Percentiles rank a stretch among this genome's conserved stretches.
These are phyloP conservation scores for Xanthorhoe spadicearia DNA, from an alignment of 2,888 invertebrate genomes.

Conservation along the genomic window DNA sequence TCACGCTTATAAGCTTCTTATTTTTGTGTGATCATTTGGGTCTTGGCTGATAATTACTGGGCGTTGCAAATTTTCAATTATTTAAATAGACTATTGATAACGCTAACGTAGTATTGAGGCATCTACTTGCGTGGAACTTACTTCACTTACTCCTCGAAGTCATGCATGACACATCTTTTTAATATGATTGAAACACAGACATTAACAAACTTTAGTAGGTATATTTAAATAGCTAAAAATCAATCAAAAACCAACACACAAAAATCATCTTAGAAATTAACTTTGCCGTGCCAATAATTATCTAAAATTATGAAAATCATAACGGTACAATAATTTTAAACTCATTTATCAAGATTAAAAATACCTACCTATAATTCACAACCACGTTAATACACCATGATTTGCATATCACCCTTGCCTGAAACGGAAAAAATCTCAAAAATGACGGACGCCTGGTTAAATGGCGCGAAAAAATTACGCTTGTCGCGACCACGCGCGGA, in stretches of 20 bases:
- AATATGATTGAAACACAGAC: too few species aligned
- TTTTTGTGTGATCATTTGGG: constrained; percentile 23
- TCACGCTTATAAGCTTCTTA: constrained; percentile 21
- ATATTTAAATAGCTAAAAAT: too few species aligned
- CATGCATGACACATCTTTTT: too few species aligned
- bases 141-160: too few species aligned
- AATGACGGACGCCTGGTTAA: constrained; percentile 78
- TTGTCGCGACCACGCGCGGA: constrained; percentile 61
- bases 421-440: constrained; percentile 65
- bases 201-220: too few species aligned
- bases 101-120: too few species aligned
- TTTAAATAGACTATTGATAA: too few species aligned
- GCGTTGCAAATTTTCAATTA: too few species aligned
- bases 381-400: constrained; percentile 59
- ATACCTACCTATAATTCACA: constrained; percentile 1
- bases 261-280: too few species aligned
- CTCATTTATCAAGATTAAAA: background rate
- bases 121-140: too few species aligned
- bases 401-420: constrained; percentile 69
- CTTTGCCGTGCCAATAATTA: background rate
- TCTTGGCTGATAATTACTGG: background rate
- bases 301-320: background rate
- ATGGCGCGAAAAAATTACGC: constrained; percentile 79
- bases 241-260: too few species aligned
- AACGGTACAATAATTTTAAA: constrained; percentile 2